Evolutionary conservation across 2,113 vertebrate genomes (phyloP).

Genomic region (Orientallactaga bullata): DNA sequence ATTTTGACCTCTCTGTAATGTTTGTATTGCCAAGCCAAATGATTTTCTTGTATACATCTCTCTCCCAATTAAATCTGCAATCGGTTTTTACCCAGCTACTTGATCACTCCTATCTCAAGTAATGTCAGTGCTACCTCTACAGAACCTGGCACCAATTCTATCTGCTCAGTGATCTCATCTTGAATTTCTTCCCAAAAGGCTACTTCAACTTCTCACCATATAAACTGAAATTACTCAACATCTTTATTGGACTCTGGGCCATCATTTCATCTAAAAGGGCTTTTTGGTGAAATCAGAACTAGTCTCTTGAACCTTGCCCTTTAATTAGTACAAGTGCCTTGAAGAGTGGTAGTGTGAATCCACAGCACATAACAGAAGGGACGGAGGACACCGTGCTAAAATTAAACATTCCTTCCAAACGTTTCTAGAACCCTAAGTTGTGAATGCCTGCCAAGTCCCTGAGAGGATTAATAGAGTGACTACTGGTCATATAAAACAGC

Average conservation of each 20-base stretch:
- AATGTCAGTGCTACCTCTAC: slow-evolving; percentile 32
- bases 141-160: slow-evolving; percentile 28
- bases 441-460: neutral
- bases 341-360: slow-evolving; percentile 62
- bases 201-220: slow-evolving; percentile 49
- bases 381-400: slow-evolving; percentile 81
- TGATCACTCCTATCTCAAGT: slow-evolving; percentile 44
- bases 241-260: slow-evolving; percentile 43
- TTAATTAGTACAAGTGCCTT: slow-evolving; percentile 75
- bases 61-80: slow-evolving; percentile 58
- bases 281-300: slow-evolving; percentile 69
- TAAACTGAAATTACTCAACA: slow-evolving; percentile 57
- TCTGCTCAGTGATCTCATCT: slow-evolving; percentile 24
- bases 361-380: slow-evolving; percentile 72
- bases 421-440: slow-evolving; percentile 25
- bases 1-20: slow-evolving; percentile 26
- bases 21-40: slow-evolving; percentile 26
- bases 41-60: neutral
- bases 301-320: slow-evolving; percentile 75
- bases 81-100: slow-evolving; percentile 46
- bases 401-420: slow-evolving; percentile 79
- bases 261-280: slow-evolving; percentile 58
- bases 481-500: slow-evolving; percentile 5
- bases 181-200: slow-evolving; percentile 63
- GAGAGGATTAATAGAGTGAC: slow-evolving; percentile 65